Conservation (phyloP, 1,140 invertebrate genomes). For the Drosophila orena region DNA sequence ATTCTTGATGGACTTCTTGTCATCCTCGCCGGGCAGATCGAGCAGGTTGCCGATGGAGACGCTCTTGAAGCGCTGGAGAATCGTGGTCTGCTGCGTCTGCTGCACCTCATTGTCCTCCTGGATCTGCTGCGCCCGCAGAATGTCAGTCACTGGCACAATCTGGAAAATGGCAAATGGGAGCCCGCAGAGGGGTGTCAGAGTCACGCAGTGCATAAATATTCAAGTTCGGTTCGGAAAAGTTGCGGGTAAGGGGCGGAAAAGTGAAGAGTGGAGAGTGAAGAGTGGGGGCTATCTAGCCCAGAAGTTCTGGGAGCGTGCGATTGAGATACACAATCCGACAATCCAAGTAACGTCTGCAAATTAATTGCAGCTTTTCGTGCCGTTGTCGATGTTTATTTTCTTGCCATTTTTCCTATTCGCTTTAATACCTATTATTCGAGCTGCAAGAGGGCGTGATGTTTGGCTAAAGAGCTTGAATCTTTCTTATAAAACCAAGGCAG, state of each 20-base stretch:
- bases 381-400: slow-evolving; percentile 37
- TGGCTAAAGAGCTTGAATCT: not conserved
- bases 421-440: slow-evolving; percentile 1
- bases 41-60: slow-evolving; percentile 73
- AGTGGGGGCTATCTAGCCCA: not conserved
- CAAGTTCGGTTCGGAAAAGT: not conserved
- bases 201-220: slow-evolving; percentile 44
- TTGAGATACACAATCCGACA: slow-evolving; percentile 59
- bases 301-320: slow-evolving; percentile 30
- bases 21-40: slow-evolving; percentile 75
- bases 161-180: slow-evolving; percentile 26
- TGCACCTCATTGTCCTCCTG: slow-evolving; percentile 71
- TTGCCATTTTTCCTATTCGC: slow-evolving; percentile 1
- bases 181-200: slow-evolving; percentile 1
- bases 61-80: slow-evolving; percentile 73
- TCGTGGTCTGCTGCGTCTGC: slow-evolving; percentile 60
- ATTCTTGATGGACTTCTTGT: slow-evolving; percentile 80
- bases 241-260: not conserved
- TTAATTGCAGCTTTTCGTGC: slow-evolving; percentile 75
- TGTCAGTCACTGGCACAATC: slow-evolving; percentile 82
- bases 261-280: no score
- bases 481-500: not conserved
- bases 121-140: slow-evolving; percentile 72
- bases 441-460: not conserved
- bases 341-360: slow-evolving; percentile 48